phyloP scores from a whole-genome alignment of 2,888 invertebrate species.

The Neoascia interrupta region DNA sequence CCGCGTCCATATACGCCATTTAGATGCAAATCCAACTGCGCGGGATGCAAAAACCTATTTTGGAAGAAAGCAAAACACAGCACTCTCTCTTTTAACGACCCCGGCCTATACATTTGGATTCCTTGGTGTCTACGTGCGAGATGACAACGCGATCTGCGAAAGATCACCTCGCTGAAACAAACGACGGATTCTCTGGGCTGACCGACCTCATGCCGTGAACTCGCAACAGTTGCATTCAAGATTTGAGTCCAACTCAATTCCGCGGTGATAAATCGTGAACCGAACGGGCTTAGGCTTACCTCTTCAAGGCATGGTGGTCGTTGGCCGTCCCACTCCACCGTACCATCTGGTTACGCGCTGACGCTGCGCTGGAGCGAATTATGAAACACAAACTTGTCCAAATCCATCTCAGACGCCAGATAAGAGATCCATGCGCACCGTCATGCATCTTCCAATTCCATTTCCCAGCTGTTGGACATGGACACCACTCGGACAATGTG shows the following conservation, averaged over 20 bases:
- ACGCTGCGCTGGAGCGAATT: constrained; percentile 49
- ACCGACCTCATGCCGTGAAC: constrained; percentile 68
- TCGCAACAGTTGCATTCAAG: constrained; percentile 28
- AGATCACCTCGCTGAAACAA: constrained; percentile 31
- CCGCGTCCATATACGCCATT: constrained; percentile 53
- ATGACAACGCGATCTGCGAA: constrained; percentile 23
- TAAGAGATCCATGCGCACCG: constrained; percentile 35
- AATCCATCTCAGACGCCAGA: constrained; percentile 13
- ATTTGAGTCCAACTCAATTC: constrained; percentile 17
- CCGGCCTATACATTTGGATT: constrained; percentile 15
- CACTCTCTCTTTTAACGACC: constrained; percentile 58
- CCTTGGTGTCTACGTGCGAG: constrained; percentile 38
- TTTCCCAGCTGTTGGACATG: constrained; percentile 17
- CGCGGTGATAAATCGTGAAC: constrained; percentile 48
- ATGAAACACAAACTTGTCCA: constrained; percentile 59
- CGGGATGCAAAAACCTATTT: constrained; percentile 8
- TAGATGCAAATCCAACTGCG: constrained; percentile 53
- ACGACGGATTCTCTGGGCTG: constrained; percentile 48
- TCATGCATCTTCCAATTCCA: constrained; percentile 50
- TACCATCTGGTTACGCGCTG: constrained; percentile 59
- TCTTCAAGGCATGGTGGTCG: constrained; percentile 3
- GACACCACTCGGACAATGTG: too few species aligned
- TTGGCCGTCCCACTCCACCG: background rate
- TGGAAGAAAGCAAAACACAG: constrained; percentile 46
- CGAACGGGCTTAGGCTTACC: constrained; percentile 23